Base-by-base conservation (phyloP, 1,140 invertebrate species). In the Rhyacophila brunnea region DNA sequence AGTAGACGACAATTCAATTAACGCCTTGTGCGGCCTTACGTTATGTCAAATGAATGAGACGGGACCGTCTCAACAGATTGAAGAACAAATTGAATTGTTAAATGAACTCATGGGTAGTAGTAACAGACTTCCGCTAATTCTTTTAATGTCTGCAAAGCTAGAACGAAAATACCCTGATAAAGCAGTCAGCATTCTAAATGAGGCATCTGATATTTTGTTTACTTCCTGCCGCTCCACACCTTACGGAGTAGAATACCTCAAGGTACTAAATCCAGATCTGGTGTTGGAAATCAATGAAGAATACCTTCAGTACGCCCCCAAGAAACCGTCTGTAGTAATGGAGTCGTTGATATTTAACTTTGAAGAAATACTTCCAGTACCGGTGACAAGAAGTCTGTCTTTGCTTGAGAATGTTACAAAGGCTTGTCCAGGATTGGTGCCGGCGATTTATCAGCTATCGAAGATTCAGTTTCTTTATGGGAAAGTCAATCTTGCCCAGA, bases 31-130 rank as follows among this genome's bases (percentile, higher is more conserved):
- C 67, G 92, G 93, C 1, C 77, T 95, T 32, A 92, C 93, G 11
- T 71, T 87, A 11, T 93, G 91, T 76, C 90, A 94, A 74, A 75
- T 94, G 71, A 80, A 74, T 51, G 82, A 85, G 54, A 77, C 74
- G 49, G 82, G 81, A 6, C 75, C 80, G 1, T 77, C 73, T 1
- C 81, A 86, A 17, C 84, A 93, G 68, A 87, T 91, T 0, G 81
- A 85, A 36, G 88, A 95, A 67, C 92, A 96, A 74, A 77, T 98
- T 15, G 89, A 96, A 63, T 87, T 95, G 65, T 75, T 98, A 0
- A 84, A 87, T 70, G 92, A 96, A 72, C 83, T 95, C 48, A 86
- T 91, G 62, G 84, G 86, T 1, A 78, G 77, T 10, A 74, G 82
- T n/a, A 73, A 77, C 15, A 74, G 69, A 18, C 65, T 83, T 47